These are phyloP conservation scores for Speoplatyrhinus poulsoni DNA, from an alignment of 2,113 vertebrate species.

Conservation along the genomic window DNA sequence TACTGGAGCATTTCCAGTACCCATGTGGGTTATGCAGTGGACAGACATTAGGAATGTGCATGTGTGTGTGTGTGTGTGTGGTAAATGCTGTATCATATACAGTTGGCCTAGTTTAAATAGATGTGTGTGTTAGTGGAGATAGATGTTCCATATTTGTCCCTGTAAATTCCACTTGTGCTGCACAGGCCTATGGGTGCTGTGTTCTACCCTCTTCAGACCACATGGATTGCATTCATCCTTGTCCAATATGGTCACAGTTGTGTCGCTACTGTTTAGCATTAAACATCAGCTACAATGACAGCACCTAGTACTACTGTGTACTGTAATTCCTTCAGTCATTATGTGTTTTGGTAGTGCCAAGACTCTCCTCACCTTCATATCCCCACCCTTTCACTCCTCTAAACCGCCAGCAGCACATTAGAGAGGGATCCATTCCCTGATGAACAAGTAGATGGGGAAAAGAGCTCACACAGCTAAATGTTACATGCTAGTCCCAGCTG, in stretches of 20 bases:
- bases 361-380: slow-evolving; percentile 13
- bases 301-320: background rate
- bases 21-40: slow-evolving; percentile 33
- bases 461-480: slow-evolving; percentile 18
- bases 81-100: background rate
- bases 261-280: too few relatives aligned
- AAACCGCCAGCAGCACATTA: background rate
- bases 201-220: too few relatives aligned
- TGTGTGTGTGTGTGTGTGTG: background rate
- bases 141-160: too few relatives aligned
- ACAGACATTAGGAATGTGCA: background rate
- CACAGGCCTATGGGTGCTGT: too few relatives aligned
- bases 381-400: slow-evolving; percentile 21
- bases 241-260: too few relatives aligned
- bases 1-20: background rate
- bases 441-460: slow-evolving; percentile 11
- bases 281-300: too few relatives aligned
- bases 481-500: slow-evolving; percentile 24
- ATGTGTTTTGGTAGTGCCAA: slow-evolving; percentile 6
- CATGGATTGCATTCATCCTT: too few relatives aligned
- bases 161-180: too few relatives aligned
- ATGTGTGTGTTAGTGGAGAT: too few relatives aligned
- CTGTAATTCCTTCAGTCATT: slow-evolving; percentile 8
- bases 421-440: slow-evolving; percentile 7
- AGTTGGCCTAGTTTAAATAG: too few relatives aligned